phyloP scores from a whole-genome alignment of 1,140 invertebrate genomes.

The Dendroctonus ponderosae region DNA sequence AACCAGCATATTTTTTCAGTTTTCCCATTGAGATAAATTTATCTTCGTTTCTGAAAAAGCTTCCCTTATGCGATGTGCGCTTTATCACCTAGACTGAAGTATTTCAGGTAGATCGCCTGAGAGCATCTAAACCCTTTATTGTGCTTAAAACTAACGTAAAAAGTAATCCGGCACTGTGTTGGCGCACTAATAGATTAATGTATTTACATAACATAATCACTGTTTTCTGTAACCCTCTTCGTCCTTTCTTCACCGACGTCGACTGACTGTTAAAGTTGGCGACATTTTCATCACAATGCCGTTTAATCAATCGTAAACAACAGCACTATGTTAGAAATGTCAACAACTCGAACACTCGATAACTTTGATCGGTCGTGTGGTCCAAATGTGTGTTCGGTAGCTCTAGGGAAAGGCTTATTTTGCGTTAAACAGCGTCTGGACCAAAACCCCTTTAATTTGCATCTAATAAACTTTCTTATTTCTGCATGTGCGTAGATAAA shows the following conservation, averaged over 20 bases:
- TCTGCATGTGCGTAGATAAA: too few relatives aligned
- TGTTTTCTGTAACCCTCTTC: too few relatives aligned
- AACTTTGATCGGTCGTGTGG: not conserved
- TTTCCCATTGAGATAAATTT: conserved; percentile 33
- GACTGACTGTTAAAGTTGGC: conserved; percentile 47
- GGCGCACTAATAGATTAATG: too few relatives aligned
- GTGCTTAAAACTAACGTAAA: not conserved
- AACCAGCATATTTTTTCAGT: conserved; percentile 33
- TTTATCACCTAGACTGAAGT: conserved; percentile 6
- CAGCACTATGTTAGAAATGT: conserved; percentile 53
- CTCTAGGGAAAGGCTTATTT: too few relatives aligned
- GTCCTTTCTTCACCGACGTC: conserved; percentile 11
- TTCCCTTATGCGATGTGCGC: conserved; percentile 7
- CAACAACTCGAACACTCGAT: conserved; percentile 47
- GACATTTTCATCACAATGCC: conserved; percentile 52
- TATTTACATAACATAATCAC: too few relatives aligned
- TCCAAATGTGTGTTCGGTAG: too few relatives aligned
- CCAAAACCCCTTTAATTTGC: too few relatives aligned
- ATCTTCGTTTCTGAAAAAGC: conserved; percentile 25
- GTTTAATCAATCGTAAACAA: conserved; percentile 47
- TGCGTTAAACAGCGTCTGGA: too few relatives aligned
- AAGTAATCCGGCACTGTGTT: too few relatives aligned
- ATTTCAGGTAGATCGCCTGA: conserved; percentile 8
- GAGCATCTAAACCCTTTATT: not conserved
- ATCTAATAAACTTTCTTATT: too few relatives aligned